These are phyloP conservation scores for Triplophysa bombifrons DNA, from an alignment of 2,797 vertebrate genomes.

Conservation along the genomic window DNA sequence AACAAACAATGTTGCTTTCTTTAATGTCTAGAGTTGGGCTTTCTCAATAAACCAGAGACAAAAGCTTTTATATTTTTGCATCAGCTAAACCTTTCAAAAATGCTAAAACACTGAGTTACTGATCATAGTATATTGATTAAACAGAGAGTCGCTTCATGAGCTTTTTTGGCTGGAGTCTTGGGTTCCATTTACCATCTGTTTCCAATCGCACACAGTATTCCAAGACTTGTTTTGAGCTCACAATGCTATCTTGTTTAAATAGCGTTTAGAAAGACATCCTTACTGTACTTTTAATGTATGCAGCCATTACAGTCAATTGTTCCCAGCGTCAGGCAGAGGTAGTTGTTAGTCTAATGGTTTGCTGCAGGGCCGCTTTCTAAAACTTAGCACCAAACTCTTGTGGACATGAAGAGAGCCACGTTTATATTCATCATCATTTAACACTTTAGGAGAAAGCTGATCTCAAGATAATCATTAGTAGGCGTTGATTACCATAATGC, in stretches of 20 bases:
- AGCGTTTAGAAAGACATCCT: constrained; percentile 18
- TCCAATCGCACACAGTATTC: constrained; percentile 23
- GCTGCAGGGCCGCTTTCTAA: neutral
- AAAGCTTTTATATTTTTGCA: neutral
- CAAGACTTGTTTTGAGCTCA: constrained; percentile 17
- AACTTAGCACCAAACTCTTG: neutral
- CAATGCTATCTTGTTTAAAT: constrained; percentile 36
- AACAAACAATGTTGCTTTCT: neutral
- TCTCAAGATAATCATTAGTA: neutral
- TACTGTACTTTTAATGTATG: constrained; percentile 22
- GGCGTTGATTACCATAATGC: neutral
- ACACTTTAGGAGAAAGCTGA: neutral
- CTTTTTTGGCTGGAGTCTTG: constrained; percentile 6
- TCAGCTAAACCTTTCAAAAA: neutral
- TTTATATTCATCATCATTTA: neutral
- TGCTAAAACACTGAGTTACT: neutral
- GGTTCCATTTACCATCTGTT: constrained; percentile 43
- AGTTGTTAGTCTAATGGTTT: constrained; percentile 13
- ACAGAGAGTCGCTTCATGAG: constrained; percentile 2
- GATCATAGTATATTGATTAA: constrained; percentile 22
- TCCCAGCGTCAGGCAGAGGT: constrained; percentile 19
- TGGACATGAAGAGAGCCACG: neutral
- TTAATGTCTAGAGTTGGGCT: neutral
- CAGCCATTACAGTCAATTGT: constrained; percentile 38
- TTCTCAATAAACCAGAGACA: neutral